Conservation (phyloP, 2,113 vertebrate genomes). For the Riparia riparia region DNA sequence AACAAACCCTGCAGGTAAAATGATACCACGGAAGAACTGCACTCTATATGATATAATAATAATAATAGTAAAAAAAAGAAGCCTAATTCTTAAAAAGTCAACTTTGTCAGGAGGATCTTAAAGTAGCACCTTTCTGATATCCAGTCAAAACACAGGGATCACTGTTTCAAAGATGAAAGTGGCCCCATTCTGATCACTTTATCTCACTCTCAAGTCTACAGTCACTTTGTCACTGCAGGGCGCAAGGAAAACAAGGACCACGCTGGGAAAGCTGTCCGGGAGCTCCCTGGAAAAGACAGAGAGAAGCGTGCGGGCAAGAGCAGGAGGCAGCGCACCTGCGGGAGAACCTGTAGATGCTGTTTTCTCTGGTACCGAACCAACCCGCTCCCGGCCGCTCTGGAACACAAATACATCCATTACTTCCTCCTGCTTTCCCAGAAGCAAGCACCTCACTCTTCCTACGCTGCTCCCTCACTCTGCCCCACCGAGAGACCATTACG, state of each 20-base stretch:
- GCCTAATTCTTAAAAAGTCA: neutral
- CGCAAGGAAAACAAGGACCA: neutral
- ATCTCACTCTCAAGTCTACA: neutral
- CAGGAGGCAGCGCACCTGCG: neutral
- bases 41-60: neutral
- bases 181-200: neutral
- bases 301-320: neutral
- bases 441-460: neutral
- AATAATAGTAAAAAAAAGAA: no score
- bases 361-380: neutral
- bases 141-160: neutral
- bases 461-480: neutral
- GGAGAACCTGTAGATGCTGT: neutral
- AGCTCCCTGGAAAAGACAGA: neutral
- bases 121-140: neutral
- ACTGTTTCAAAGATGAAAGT: neutral
- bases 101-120: neutral
- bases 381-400: neutral
- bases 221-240: neutral
- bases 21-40: neutral
- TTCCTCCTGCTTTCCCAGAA: neutral
- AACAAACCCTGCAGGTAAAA: neutral
- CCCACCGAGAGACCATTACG: neutral
- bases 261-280: neutral
- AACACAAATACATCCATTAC: neutral